These are phyloP conservation scores for Phalacrocorax aristotelis DNA, from an alignment of 2,113 vertebrate genomes.

Conservation along the genomic window DNA sequence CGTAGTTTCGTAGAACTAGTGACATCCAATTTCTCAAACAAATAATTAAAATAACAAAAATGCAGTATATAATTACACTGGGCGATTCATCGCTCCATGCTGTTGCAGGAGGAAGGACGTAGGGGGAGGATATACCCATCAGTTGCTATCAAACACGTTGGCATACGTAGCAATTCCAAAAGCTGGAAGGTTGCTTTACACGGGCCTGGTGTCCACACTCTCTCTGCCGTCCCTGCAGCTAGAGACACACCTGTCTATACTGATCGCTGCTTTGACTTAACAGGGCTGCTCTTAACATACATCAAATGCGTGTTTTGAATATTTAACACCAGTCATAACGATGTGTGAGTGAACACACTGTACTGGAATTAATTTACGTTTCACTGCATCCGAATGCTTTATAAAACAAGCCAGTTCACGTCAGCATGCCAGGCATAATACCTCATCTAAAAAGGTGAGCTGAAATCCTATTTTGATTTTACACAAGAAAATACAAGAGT, in stretches of 20 bases:
- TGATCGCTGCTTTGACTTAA: background rate
- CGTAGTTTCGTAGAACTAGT: background rate
- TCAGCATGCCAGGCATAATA: background rate
- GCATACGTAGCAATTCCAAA: background rate
- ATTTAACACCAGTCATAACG: background rate
- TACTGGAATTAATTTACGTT: background rate
- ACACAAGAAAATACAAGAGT: background rate
- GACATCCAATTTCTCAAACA: background rate
- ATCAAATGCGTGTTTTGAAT: background rate
- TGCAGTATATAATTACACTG: background rate
- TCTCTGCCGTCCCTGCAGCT: background rate
- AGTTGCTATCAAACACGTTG: background rate
- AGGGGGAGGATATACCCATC: background rate
- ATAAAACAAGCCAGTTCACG: background rate
- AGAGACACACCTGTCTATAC: background rate
- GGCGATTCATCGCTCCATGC: background rate
- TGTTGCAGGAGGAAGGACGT: background rate
- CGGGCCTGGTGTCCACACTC: background rate
- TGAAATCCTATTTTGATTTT: background rate
- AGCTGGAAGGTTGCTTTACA: background rate
- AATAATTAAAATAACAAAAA: background rate
- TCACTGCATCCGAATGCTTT: background rate
- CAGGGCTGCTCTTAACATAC: background rate
- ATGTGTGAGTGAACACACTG: background rate
- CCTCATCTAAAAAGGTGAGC: background rate